Evolutionary conservation across 2,797 vertebrate genomes (phyloP).

Genomic region (Sebastiscus tertius): DNA sequence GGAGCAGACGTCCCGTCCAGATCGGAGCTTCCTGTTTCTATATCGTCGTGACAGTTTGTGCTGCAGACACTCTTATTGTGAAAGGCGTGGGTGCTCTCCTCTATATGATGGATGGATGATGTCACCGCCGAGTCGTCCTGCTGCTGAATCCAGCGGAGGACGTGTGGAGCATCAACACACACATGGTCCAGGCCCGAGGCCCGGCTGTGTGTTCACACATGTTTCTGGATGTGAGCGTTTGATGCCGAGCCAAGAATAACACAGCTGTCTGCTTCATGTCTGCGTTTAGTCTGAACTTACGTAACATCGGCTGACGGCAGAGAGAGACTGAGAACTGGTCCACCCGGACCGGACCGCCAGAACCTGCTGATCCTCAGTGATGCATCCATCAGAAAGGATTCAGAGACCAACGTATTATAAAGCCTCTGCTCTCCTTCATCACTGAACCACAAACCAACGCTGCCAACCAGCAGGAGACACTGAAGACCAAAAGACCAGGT

Average conservation of each 20-base stretch:
- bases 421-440: too few species aligned
- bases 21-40: neutral
- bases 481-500: too few species aligned
- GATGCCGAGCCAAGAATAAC: constrained; percentile 40
- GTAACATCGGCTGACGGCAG: constrained; percentile 17
- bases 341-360: neutral
- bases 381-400: neutral
- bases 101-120: neutral
- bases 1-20: too few species aligned
- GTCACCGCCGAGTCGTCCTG: neutral
- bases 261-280: constrained; percentile 46
- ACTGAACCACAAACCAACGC: too few species aligned
- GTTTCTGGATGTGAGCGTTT: constrained; percentile 6
- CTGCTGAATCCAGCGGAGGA: too few species aligned
- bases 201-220: neutral
- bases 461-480: too few species aligned
- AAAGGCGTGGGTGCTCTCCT: neutral
- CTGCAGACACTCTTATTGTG: neutral
- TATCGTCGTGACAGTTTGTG: neutral
- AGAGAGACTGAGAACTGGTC: neutral
- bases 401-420: too few species aligned
- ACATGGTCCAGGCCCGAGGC: too few species aligned
- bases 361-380: neutral
- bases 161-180: too few species aligned
- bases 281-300: constrained; percentile 34